Evolutionary conservation across 2,888 invertebrate genomes (phyloP), one percentile per base, ranked within the genome.

Genomic region (Tineola bisselliella): DNA sequence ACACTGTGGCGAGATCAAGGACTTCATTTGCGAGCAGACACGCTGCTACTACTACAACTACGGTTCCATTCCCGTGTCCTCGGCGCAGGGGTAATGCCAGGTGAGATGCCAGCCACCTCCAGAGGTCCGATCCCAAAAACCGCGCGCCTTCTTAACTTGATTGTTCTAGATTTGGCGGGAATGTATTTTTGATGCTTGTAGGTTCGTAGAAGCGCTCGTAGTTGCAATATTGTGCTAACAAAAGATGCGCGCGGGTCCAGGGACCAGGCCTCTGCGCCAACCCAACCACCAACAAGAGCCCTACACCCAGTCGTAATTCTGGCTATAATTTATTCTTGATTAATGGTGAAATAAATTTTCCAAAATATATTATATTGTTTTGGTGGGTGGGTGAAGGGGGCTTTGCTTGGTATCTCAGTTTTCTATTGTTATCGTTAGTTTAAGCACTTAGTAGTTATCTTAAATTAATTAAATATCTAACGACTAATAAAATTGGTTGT

Each of bases 41-140:
- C 91, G 94, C 75, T 95, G 94, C 88, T 94, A 94, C 84, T 94
- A 94, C 88, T 94, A 94, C 89, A 94, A 94, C 88, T 95, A 94
- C 84, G 94, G 94, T 79, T 94, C 94, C 81, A 94, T 94, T 89
- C 94, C 94, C 80, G 94, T 94, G 76, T 93, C 94, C 79, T 93
- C 94, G 73, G 91, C 93, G 90, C 94, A 94, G 94, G 94, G 94
- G 94, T 94, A 94, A 94, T 94, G 84, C 79, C 87, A 92, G 92
- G 92, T 92, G 92, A 92, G 92, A 87, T 88, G 87, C 87, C 87
- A 87, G 82, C 86, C 78, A 84, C 81, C 82, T 83, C 86, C 84
- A 79, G 84, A 84, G 81, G 80, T 78, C 84, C 78, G 76, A 76
- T 80, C 84, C 86, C 87, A 79, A 80, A 75, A 71, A 72, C 74